Percentiles rank a stretch among this genome's conserved stretches.
phyloP scores from a whole-genome alignment of 30 jellyfish, hydroid and myxozoan genomes.

The Hydractinia symbiolongicarpus region DNA sequence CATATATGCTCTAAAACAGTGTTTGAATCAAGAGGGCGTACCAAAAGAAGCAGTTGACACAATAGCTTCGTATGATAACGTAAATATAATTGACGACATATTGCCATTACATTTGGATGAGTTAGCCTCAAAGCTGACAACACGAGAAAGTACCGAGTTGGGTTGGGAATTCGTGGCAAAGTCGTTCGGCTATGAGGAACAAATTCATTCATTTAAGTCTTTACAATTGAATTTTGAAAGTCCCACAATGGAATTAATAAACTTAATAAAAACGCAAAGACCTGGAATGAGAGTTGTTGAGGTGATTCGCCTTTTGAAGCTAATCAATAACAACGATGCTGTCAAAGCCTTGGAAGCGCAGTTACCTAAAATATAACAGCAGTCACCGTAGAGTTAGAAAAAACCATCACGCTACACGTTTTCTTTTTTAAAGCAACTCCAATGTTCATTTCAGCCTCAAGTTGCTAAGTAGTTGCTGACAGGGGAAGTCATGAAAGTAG shows the following conservation, averaged over 20 bases:
- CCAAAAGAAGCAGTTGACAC: background rate
- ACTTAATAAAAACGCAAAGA: background rate
- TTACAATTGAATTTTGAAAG: background rate
- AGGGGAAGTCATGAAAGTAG: too few relatives aligned
- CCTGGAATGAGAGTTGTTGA: background rate
- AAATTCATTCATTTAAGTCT: background rate
- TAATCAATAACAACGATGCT: too few relatives aligned
- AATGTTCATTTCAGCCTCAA: too few relatives aligned
- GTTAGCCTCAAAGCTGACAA: background rate
- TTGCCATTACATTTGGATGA: background rate
- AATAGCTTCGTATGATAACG: background rate
- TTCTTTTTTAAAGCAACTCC: too few relatives aligned
- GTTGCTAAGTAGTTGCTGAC: too few relatives aligned
- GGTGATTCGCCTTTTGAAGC: too few relatives aligned
- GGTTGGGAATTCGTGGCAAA: slow-evolving; percentile 12
- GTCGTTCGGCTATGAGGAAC: slow-evolving; percentile 3
- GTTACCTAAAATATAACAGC: too few relatives aligned
- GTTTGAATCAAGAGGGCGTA: background rate
- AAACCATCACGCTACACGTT: too few relatives aligned
- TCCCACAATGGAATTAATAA: slow-evolving; percentile 2
- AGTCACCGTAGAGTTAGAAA: too few relatives aligned
- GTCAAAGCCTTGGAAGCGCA: too few relatives aligned
- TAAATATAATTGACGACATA: background rate
- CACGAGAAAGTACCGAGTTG: background rate
- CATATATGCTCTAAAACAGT: background rate